Conservation (phyloP, 2,113 vertebrate species). For the Baryphthengus martii region DNA sequence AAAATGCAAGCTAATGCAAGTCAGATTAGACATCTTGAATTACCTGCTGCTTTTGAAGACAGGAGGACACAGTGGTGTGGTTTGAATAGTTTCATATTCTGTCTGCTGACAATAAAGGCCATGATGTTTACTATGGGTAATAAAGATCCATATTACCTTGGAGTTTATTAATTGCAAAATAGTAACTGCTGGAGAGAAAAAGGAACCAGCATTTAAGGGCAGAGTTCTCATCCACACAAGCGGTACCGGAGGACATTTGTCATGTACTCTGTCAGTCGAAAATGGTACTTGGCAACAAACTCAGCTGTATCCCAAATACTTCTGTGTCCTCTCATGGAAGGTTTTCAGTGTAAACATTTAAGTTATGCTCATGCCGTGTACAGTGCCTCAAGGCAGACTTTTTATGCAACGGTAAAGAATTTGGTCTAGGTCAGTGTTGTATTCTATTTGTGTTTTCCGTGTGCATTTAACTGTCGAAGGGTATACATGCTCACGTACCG, state of each 20-base stretch:
- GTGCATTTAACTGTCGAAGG: not conserved
- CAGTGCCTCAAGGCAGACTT: not conserved
- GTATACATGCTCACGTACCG: rapidly evolving
- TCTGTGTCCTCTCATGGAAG: not conserved
- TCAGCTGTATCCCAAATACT: not conserved
- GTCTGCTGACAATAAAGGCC: not conserved
- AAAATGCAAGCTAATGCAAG: not conserved
- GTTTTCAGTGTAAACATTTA: not conserved
- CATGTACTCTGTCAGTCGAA: not conserved
- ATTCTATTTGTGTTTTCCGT: not conserved
- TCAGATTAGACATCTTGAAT: not conserved
- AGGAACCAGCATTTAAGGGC: not conserved
- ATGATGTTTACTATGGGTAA: not conserved
- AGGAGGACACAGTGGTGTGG: not conserved
- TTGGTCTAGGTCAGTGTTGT: not conserved
- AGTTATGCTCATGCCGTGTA: not conserved
- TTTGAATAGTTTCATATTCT: not conserved
- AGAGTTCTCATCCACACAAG: not conserved
- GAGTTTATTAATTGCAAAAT: not conserved
- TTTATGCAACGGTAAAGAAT: not conserved
- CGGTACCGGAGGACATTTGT: not conserved
- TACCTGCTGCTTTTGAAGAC: not conserved
- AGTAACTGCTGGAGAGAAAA: not conserved
- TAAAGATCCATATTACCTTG: not conserved
- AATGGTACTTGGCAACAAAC: not conserved